Percentiles rank a stretch among this genome's conserved stretches.
Evolutionary conservation across 2,113 vertebrate genomes (phyloP).

Genomic region (Sorex araneus): DNA sequence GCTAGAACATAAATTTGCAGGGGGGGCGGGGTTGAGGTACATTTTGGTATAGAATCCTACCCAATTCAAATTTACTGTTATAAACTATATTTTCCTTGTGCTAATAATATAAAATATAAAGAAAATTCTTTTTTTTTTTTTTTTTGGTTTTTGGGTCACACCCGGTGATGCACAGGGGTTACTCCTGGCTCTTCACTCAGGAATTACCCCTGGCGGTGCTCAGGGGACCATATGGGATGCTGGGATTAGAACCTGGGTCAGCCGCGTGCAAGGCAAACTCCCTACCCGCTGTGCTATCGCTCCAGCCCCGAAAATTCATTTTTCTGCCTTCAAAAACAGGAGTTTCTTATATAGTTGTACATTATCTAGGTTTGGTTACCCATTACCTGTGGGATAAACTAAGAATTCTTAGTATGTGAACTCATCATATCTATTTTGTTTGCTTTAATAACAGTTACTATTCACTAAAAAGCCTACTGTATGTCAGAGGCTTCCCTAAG

Average conservation of each 20-base stretch:
- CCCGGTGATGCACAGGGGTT: too few species aligned
- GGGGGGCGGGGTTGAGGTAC: background rate
- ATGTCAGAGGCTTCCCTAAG: background rate
- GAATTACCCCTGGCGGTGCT: too few species aligned
- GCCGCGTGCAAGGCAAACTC: too few species aligned
- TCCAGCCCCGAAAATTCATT: background rate
- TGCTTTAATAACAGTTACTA: background rate
- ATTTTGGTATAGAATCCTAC: background rate
- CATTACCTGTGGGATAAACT: background rate
- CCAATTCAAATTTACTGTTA: slow-evolving; percentile 15
- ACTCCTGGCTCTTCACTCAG: too few species aligned
- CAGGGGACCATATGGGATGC: too few species aligned
- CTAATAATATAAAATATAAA: background rate
- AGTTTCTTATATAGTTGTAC: background rate
- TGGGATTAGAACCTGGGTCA: too few species aligned
- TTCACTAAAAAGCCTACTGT: background rate
- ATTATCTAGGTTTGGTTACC: slow-evolving; percentile 9
- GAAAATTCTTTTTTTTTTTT: background rate
- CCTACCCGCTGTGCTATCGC: too few species aligned
- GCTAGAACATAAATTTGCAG: background rate
- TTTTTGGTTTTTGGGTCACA: too few species aligned
- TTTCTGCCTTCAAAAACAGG: background rate
- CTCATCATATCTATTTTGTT: background rate
- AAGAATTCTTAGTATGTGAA: slow-evolving; percentile 23
- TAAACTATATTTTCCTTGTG: background rate